phyloP scores from a whole-genome alignment of 2,888 invertebrate genomes.

The Cheilosia pagana region DNA sequence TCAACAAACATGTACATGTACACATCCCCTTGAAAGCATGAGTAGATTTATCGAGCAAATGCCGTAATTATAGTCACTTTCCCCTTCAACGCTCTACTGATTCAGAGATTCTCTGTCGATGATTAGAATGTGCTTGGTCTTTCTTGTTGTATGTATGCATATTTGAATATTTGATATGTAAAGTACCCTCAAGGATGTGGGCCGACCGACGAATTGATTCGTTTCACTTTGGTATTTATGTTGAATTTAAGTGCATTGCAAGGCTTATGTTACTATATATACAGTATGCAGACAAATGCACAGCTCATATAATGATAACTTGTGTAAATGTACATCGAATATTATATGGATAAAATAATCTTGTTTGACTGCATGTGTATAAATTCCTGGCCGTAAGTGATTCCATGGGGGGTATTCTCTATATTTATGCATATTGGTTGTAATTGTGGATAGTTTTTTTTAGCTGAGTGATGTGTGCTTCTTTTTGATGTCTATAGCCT shows the following conservation, averaged over 20 bases:
- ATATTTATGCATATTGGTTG: too few species aligned
- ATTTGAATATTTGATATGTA: slow-evolving; percentile 5
- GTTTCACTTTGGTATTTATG: neutral
- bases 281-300: neutral
- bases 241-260: slow-evolving; percentile 5
- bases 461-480: too few species aligned
- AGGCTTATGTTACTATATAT: neutral
- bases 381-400: too few species aligned
- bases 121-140: neutral
- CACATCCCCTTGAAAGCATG: neutral
- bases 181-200: neutral
- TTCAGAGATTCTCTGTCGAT: neutral
- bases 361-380: too few species aligned
- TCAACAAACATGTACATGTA: neutral
- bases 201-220: neutral
- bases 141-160: neutral
- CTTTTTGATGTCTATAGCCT: too few species aligned
- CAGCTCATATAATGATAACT: neutral
- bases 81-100: slow-evolving; percentile 21
- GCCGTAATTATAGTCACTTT: slow-evolving; percentile 34
- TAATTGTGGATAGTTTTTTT: too few species aligned
- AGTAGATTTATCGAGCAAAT: slow-evolving; percentile 23
- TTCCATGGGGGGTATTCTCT: too few species aligned
- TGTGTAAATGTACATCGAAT: neutral
- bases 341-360: too few species aligned